Evolutionary conservation across 2,797 vertebrate species (phyloP).

Genomic region (Percopsis omiscomaycus): DNA sequence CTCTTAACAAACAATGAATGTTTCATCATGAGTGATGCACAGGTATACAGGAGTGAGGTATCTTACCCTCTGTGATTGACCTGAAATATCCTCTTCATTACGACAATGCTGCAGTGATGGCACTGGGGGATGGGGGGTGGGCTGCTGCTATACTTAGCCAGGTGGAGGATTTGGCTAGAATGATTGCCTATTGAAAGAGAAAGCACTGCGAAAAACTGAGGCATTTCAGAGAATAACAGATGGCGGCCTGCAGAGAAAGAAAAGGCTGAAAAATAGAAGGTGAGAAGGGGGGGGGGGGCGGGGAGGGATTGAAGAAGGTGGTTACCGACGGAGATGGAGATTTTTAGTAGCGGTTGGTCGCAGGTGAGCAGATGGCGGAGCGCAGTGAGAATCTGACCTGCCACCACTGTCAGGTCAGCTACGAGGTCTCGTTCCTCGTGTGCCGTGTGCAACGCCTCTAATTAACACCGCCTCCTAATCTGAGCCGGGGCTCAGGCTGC

Average conservation of each 20-base stretch:
- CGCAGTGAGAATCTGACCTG: slow-evolving; percentile 47
- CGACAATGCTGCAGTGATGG: too few species aligned
- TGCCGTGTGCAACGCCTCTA: slow-evolving; percentile 46
- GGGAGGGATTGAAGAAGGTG: slow-evolving; percentile 20
- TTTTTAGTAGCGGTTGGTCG: slow-evolving; percentile 36
- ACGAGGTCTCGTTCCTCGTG: slow-evolving; percentile 32
- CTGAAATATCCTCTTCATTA: too few species aligned
- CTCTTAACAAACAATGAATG: too few species aligned
- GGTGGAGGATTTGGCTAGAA: background rate
- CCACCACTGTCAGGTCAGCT: slow-evolving; percentile 54
- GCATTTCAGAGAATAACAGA: background rate
- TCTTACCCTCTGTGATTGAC: too few species aligned
- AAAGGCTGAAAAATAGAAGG: background rate
- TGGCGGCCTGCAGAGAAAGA: background rate
- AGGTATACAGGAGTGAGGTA: too few species aligned
- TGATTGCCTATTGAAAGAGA: background rate
- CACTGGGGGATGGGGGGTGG: background rate
- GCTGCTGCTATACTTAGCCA: background rate
- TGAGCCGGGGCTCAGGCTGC: slow-evolving; percentile 21
- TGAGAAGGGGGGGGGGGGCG: background rate
- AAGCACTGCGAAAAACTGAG: background rate
- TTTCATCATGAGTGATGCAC: too few species aligned
- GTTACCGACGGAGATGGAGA: slow-evolving; percentile 13
- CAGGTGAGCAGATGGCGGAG: slow-evolving; percentile 74
- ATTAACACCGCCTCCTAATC: slow-evolving; percentile 49